Conservation (phyloP, 2,888 invertebrate genomes). For the Tholera decimalis region DNA sequence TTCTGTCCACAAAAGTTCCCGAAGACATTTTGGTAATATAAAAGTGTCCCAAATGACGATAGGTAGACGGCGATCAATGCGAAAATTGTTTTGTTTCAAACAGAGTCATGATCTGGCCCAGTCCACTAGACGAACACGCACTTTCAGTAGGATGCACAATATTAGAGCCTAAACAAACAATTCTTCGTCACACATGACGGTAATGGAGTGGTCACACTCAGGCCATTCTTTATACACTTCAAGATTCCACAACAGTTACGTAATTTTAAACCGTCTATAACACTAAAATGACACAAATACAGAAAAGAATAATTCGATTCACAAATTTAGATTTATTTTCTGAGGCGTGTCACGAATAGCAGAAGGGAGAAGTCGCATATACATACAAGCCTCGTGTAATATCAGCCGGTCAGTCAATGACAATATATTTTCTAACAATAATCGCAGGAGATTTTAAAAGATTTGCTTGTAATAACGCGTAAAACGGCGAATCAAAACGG, state of each 20-base stretch:
- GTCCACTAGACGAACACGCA: constrained; percentile 88
- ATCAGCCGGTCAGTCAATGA: constrained; percentile 92
- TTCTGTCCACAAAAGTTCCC: constrained; percentile 99
- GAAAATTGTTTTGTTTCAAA: constrained; percentile 89
- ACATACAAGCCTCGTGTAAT: constrained; percentile 92
- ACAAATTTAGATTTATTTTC: constrained; percentile 90
- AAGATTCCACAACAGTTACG: constrained; percentile 91
- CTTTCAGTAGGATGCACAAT: constrained; percentile 89
- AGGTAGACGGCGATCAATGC: constrained; percentile 89
- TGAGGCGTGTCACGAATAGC: constrained; percentile 92
- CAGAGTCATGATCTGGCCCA: constrained; percentile 90
- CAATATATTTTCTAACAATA: constrained; percentile 89
- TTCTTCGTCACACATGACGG: constrained; percentile 91
- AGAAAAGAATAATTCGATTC: constrained; percentile 88
- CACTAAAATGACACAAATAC: constrained; percentile 90
- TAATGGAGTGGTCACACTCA: constrained; percentile 91
- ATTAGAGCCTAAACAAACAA: constrained; percentile 91
- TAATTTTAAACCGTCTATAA: constrained; percentile 90
- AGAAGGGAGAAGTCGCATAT: constrained; percentile 91
- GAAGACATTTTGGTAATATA: constrained; percentile 93
- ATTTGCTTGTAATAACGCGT: constrained; percentile 83
- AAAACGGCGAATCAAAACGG: constrained; percentile 84
- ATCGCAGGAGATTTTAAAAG: constrained; percentile 83
- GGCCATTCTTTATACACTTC: constrained; percentile 90
- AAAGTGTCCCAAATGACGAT: constrained; percentile 90